Percentiles rank a stretch among this genome's conserved stretches.
These are phyloP conservation scores for Sialia sialis DNA, from an alignment of 2,113 vertebrate species.

Conservation along the genomic window DNA sequence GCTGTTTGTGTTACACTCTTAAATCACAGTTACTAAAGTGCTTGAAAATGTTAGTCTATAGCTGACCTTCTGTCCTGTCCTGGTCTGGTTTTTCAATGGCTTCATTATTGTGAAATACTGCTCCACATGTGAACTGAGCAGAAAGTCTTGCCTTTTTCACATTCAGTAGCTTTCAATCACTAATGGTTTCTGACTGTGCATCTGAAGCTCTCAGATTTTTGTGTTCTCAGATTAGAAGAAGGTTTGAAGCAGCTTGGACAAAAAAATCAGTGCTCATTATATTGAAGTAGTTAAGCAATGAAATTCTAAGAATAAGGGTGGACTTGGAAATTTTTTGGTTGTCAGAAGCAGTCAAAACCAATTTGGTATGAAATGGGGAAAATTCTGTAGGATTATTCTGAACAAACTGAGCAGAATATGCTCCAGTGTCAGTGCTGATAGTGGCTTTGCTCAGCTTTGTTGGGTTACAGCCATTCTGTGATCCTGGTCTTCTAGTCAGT, in stretches of 20 bases:
- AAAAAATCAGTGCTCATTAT: rapidly evolving
- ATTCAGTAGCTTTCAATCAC: background rate
- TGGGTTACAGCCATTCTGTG: background rate
- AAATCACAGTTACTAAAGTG: background rate
- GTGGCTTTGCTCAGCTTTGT: background rate
- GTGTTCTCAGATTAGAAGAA: background rate
- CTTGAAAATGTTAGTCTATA: background rate
- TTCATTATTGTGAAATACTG: background rate
- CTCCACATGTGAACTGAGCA: background rate
- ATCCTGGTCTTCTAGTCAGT: background rate
- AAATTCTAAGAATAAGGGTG: background rate
- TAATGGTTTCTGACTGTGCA: background rate
- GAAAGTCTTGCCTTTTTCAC: background rate
- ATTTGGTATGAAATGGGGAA: background rate
- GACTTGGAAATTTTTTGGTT: background rate
- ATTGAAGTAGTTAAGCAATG: background rate
- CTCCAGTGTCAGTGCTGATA: rapidly evolving
- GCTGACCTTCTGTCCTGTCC: background rate
- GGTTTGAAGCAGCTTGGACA: background rate
- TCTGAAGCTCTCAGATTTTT: background rate
- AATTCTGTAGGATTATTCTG: background rate
- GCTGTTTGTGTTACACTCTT: background rate
- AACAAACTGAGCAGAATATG: background rate
- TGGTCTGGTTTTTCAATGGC: background rate
- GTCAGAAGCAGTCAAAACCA: background rate